Evolutionary conservation across 1,140 invertebrate genomes (phyloP), one percentile per base, ranked within the genome.

Genomic region (Magallana angulata): DNA sequence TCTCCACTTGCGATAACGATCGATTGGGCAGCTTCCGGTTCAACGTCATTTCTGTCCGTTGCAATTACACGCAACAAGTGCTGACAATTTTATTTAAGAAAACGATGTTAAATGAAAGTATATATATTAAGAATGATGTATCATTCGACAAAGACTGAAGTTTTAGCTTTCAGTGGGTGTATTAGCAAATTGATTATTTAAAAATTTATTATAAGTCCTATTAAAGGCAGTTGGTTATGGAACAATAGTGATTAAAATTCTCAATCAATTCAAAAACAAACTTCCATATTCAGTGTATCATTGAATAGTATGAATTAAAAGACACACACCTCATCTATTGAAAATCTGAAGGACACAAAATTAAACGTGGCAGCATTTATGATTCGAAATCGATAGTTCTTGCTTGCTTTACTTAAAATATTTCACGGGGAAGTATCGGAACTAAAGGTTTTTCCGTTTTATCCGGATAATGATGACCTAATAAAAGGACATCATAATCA

Each of bases 1-100:
- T 98, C 98, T 0, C 98, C 98, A 1, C 97, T 97, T 93, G 98
- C 98, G 48, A 96, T 97, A 0, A 98, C 97, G 64, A 98, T 94
- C 0, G 97, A 97, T 87, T 97, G 96, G 11, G 96, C 97, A 95
- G 96, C 96, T 83, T 97, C 94, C 1, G 97, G 96, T 91, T 97
- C 95, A 84, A 98, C 93, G 89, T 98, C 96, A 90, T 96, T 96
- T 18, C 97, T 97, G 94, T 98, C 98, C 9, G 96, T 97, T 60
- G 96, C 96, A 59, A 98, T 97, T 4, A 98, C 95, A 1, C 95
- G 96, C 82, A 98, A 94, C 2, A 96, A 97, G 92, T 98, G 98
- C 56, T 83, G 58, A 30, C 2, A 62, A 76, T 62, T 1, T 48
- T 24, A 8, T 18, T 30, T 11, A 64, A 62, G 24, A 62, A 84